Base-by-base conservation (phyloP, 92 coral and sea anemone genomes). In the Phymanthus crucifer region DNA sequence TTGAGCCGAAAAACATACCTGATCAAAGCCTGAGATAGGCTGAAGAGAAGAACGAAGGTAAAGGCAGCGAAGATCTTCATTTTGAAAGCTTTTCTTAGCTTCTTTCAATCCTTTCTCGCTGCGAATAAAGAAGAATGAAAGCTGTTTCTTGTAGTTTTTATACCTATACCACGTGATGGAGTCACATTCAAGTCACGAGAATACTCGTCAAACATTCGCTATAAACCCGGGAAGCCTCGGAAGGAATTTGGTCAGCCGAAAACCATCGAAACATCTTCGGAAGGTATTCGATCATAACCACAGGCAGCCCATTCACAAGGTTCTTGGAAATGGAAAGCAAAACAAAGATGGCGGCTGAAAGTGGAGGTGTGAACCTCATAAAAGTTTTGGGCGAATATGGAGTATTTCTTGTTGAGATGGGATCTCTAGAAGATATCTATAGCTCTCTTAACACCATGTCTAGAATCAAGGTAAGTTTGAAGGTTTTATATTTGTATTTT, bases 331-430 rank as follows among this genome's bases (percentile, higher is more conserved):
- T 29, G 26, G 34, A 72, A 78, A 68, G 45, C 86, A 7, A 87
- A 87, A 87, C 86, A 80, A 89, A 82, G n/a, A 89, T 89, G 93
- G 93, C 87, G 87, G 85, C 76, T 21, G 74, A 70, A 73, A 83
- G 73, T 31, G 84, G 75, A 40, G 84, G 78, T 11, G 72, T 71
- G 36, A 68, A 11, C 1, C 80, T 82, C 17, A 24, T 72, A 24
- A 58, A 67, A n/a, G 85, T 83, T 73, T 82, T 86, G 26, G 90
- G 87, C 1, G 93, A 89, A 78, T 89, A 89, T 46, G 93, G 90
- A 40, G 84, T 89, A 24, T 75, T 89, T 32, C 82, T 89, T 54
- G 87, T 88, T 0, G 93, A 89, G 54, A 82, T 89, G 93, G 93
- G 90, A 3, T 75, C 90, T 16, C 71, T 86, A 78, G 72, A 86